Base-by-base conservation (phyloP, 1,140 invertebrate genomes). In the Apis florea region DNA sequence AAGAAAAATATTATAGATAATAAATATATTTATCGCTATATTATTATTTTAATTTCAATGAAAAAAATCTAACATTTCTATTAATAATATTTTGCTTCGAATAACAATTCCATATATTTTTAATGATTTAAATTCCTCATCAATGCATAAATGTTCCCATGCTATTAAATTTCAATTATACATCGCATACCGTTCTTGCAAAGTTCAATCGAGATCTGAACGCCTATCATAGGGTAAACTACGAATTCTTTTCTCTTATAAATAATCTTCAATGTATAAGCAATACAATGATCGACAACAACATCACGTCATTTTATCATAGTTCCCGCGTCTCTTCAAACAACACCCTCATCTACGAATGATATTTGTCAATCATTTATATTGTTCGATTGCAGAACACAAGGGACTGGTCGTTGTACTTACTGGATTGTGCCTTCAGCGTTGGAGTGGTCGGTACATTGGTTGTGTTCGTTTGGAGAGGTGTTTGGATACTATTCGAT, bases 381-480 rank as follows among this genome's bases (percentile, higher is more conserved):
- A 81, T 87, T 89, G 53, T 49, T 13, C 81, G 63, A 71, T 95
- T 95, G 31, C 94, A 97, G 97, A 96, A 95, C 91, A 95, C 95
- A 88, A 94, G 95, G 92, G 95, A 97, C 92, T 95, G 95, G 85
- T 94, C 95, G 51, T 92, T 97, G 54, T 98, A 97, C 93, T 95
- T 97, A 70, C 91, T 98, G 90, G 97, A 98, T 94, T 97, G 97
- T 90, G 93, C 97, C 64, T 97, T 98, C 93, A 97, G 97, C 26
- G 97, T 98, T 56, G 95, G 96, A 63, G 95, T 98, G 40, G 96
- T 98, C 68, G 97, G 97, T 3, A 97, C 96, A 0, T 94, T 98
- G 75, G 97, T 98, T 47, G 97, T 98, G 1, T 97, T 97, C 89
- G 97, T 97, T 17, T 98, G 97, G 97, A 94, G 97, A 89, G 97